phyloP scores from a whole-genome alignment of 2,888 invertebrate species.

The Drosophila tripunctata region DNA sequence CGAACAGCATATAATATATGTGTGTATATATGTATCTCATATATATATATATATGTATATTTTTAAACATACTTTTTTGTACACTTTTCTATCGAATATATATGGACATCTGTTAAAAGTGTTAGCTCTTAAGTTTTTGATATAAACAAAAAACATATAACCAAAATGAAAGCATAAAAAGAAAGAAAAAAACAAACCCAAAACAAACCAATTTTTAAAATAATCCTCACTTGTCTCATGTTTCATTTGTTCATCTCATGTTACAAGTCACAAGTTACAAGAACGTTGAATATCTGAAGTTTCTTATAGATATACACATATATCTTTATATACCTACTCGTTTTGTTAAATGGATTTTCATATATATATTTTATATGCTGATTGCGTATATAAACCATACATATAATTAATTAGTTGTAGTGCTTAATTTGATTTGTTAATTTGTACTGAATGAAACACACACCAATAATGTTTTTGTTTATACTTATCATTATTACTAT shows the following conservation, averaged over 20 bases:
- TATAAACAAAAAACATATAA: constrained; percentile 15
- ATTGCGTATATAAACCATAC: constrained; percentile 37
- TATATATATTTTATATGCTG: constrained; percentile 46
- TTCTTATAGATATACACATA: constrained; percentile 36
- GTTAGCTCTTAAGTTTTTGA: constrained; percentile 56
- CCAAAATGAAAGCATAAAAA: neutral
- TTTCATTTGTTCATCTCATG: constrained; percentile 76
- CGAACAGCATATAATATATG: constrained; percentile 24
- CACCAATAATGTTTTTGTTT: constrained; percentile 48
- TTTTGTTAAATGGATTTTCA: constrained; percentile 74
- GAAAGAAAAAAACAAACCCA: constrained; percentile 3
- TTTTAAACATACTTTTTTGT: constrained; percentile 46
- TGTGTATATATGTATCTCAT: neutral
- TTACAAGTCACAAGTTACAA: constrained; percentile 73
- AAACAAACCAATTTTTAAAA: constrained; percentile 24
- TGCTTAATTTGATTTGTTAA: constrained; percentile 52
- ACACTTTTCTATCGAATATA: constrained; percentile 39
- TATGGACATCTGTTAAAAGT: constrained; percentile 55
- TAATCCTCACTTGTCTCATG: constrained; percentile 58
- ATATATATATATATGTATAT: constrained; percentile 7
- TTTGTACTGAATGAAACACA: constrained; percentile 53
- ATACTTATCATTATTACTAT: constrained; percentile 34
- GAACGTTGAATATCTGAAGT: constrained; percentile 54
- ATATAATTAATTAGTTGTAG: constrained; percentile 34
- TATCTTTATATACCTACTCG: constrained; percentile 53